Evolutionary conservation across 2,113 vertebrate genomes (phyloP), one percentile per base, ranked within the genome.

Genomic region (Euleptes europaea): DNA sequence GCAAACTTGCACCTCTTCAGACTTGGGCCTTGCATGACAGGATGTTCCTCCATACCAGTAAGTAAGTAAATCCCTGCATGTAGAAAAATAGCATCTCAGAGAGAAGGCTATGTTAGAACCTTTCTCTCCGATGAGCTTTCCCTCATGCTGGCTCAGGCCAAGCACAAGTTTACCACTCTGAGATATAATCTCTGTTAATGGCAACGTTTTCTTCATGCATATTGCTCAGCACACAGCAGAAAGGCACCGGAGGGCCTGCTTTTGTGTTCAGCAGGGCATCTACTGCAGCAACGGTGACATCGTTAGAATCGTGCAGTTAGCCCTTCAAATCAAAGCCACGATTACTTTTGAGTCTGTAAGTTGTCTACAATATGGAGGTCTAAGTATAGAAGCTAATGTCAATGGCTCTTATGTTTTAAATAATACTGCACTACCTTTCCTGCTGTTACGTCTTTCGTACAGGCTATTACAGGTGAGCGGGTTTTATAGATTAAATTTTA

Each of bases 381-480:
- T 57, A 71, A 31, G 74, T 31, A 6, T 86, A 12, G 83, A 78
- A 85, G 66, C 38, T 28, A 85, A 63, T 85, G 83, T 85, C 66
- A 85, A 71, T 71, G 60, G 83, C 83, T 79, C 75, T 71, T 85
- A 57, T 47, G 83, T 78, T 33, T 79, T 78, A 78, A 85, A 78
- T 85, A 85, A 71, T 78, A 72, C 83, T 15, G 31, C 76, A 63
- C 23, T 60, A 42, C 38, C 51, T 78, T 71, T 70, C 76, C 75
- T 8, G 66, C 75, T 78, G 83, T 78, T 85, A 60, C 33, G 66
- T 60, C 66, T 85, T 85, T 85, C 76, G 38, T 63, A 63, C 38
- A 4, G 38, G 69, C 66, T 85, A 60, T 85, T 85, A 85, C 83
- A 85, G 83, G 83, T 85, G 83, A 60, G 75, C 70, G 40, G 66